A percentile compares a stretch with the other conserved stretches of the same genome.
Conservation (phyloP, 2,888 invertebrate species). For the Phyllotreta cruciferae region DNA sequence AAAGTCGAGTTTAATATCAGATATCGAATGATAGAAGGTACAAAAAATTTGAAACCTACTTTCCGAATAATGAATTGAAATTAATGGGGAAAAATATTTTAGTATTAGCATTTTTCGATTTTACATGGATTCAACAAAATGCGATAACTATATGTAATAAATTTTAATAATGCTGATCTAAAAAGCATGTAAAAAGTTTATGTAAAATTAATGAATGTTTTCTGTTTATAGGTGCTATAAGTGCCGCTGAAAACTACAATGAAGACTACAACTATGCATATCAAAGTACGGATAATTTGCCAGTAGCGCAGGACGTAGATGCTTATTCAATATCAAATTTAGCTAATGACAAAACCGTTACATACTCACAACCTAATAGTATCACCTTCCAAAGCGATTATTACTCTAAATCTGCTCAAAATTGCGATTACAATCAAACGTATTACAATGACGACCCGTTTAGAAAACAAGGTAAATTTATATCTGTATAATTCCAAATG, state of each 20-base stretch:
- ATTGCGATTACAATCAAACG: constrained; percentile 45
- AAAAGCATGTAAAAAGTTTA: too few species aligned
- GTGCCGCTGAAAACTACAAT: constrained; percentile 64
- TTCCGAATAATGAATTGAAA: too few species aligned
- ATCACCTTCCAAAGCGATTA: constrained; percentile 45
- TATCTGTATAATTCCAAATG: background rate
- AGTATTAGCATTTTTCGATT: too few species aligned
- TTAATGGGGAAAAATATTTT: too few species aligned
- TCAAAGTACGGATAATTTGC: constrained; percentile 69
- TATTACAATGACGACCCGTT: constrained; percentile 34
- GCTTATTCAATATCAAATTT: constrained; percentile 32
- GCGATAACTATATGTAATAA: background rate
- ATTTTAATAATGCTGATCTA: background rate
- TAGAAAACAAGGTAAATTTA: constrained; percentile 21
- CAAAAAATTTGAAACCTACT: too few species aligned
- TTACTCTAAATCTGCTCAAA: constrained; percentile 50
- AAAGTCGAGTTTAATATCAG: too few species aligned
- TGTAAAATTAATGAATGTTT: constrained; percentile 11
- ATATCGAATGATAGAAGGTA: too few species aligned
- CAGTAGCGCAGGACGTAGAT: constrained; percentile 50
- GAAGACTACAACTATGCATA: constrained; percentile 77
- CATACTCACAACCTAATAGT: constrained; percentile 40
- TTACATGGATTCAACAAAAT: too few species aligned
- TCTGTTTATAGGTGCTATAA: constrained; percentile 47
- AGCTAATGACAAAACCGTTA: constrained; percentile 37